A percentile compares a stretch with the other conserved stretches of the same genome.
Conservation (phyloP, 92 coral and sea anemone genomes). For the Porites evermanni region DNA sequence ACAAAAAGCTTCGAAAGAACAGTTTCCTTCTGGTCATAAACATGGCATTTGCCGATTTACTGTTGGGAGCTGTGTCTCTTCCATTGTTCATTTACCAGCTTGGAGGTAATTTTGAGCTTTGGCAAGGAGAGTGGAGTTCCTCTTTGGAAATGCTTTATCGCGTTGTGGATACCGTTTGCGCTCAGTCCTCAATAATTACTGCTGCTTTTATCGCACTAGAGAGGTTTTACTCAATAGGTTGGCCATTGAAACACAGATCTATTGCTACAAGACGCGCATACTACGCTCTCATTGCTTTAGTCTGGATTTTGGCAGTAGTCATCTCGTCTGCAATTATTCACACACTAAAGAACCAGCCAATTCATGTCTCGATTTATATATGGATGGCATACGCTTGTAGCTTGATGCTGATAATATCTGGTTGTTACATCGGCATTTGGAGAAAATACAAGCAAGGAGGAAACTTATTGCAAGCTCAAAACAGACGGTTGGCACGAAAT, state of each 20-base stretch:
- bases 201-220: constrained; percentile 46
- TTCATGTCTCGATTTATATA: constrained; percentile 4
- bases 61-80: constrained; percentile 30
- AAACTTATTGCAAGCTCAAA: neutral
- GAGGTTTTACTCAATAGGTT: constrained; percentile 27
- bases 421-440: constrained; percentile 37
- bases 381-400: constrained; percentile 31
- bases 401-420: neutral
- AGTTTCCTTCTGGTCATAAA: constrained; percentile 45
- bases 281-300: constrained; percentile 10
- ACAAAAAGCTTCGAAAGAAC: constrained; percentile 40
- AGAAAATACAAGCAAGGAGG: constrained; percentile 17
- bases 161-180: constrained; percentile 32
- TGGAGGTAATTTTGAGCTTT: constrained; percentile 24
- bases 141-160: constrained; percentile 15
- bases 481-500: neutral
- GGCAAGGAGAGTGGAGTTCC: constrained; percentile 4
- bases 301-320: constrained; percentile 16
- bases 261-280: constrained; percentile 3
- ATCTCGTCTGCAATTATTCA: constrained; percentile 13
- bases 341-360: neutral
- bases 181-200: constrained; percentile 42
- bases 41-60: constrained; percentile 43
- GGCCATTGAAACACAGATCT: constrained; percentile 41
- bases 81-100: constrained; percentile 21